Percentiles rank a stretch among this genome's conserved stretches.
phyloP scores from a whole-genome alignment of 2,113 vertebrate genomes.

The Probosciger aterrimus region DNA sequence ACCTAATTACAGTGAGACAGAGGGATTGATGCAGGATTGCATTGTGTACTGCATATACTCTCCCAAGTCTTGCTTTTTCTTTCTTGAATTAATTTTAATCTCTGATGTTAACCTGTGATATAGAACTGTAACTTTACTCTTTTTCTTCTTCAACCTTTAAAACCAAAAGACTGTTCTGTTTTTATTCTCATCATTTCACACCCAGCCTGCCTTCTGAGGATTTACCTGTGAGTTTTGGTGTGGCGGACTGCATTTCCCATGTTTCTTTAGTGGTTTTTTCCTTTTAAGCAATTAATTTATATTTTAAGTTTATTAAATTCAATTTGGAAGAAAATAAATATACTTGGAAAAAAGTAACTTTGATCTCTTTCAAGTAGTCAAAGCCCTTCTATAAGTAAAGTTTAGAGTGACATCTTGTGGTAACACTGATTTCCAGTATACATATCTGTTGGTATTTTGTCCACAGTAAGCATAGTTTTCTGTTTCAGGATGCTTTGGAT shows the following conservation, averaged over 20 bases:
- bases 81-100: not conserved
- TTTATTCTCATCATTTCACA: not conserved
- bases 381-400: slow-evolving; percentile 15
- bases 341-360: not conserved
- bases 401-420: slow-evolving; percentile 81
- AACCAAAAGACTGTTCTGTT: not conserved
- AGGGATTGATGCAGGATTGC: not conserved
- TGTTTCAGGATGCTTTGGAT: not conserved
- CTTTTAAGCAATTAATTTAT: not conserved
- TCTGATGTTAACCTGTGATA: not conserved
- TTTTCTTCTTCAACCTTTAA: not conserved
- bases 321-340: not conserved
- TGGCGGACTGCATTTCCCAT: not conserved
- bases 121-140: not conserved
- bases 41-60: not conserved
- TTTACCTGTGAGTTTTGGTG: not conserved
- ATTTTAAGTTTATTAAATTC: not conserved
- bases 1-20: not conserved
- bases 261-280: not conserved
- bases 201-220: not conserved
- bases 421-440: not conserved
- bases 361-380: not conserved
- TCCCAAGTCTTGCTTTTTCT: not conserved
- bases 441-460: not conserved
- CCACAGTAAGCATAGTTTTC: not conserved